Evolutionary conservation across 2,888 invertebrate species (phyloP).

Genomic region (Nephrotoma flavescens): DNA sequence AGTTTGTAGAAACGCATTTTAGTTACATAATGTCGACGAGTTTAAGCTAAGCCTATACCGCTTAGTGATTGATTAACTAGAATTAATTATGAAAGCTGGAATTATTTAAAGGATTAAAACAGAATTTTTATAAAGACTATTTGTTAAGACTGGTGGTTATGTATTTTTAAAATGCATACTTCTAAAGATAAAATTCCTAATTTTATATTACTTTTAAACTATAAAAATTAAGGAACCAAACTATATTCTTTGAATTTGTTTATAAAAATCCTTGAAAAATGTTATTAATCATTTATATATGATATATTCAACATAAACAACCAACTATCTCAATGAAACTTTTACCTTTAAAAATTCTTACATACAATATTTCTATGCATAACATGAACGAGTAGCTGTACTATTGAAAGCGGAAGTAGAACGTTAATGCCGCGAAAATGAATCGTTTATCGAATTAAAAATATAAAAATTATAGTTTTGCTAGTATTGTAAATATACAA

Average conservation of each 20-base stretch:
- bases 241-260: background rate
- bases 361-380: background rate
- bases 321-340: background rate
- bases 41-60: background rate
- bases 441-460: background rate
- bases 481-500: background rate
- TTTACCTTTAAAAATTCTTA: background rate
- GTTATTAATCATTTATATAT: background rate
- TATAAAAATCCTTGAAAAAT: background rate
- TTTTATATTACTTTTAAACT: background rate
- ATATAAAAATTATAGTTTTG: background rate
- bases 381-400: background rate
- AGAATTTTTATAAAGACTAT: background rate
- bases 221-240: background rate
- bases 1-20: background rate
- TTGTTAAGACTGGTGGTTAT: background rate
- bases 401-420: background rate
- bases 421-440: background rate
- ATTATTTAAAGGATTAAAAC: background rate
- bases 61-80: background rate
- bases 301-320: background rate
- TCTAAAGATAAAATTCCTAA: background rate
- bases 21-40: background rate
- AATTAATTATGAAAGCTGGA: background rate
- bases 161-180: background rate